Conservation (phyloP, 2,797 vertebrate genomes). For the Xenopus petersii region DNA sequence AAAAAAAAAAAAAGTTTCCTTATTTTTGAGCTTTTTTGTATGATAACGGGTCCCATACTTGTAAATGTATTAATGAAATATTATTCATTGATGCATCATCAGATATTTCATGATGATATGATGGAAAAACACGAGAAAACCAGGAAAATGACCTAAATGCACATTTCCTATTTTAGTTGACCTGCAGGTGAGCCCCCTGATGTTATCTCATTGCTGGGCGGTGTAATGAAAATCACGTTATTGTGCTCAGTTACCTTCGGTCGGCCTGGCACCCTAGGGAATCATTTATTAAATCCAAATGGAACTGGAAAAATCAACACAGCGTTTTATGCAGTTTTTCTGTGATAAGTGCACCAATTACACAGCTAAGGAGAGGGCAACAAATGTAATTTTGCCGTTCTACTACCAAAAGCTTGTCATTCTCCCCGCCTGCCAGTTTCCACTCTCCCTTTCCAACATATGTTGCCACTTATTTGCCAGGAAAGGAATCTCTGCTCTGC, state of each 20-base stretch:
- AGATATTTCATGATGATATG: conserved; percentile 24
- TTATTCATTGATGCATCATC: not conserved
- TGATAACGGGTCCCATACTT: too few relatives aligned
- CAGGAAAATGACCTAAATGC: conserved; percentile 17
- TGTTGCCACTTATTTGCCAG: conserved; percentile 77
- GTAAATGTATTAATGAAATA: too few relatives aligned
- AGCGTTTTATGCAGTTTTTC: conserved; percentile 1
- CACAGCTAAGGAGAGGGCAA: conserved; percentile 59
- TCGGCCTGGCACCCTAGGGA: conserved; percentile 11
- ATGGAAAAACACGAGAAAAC: conserved; percentile 37
- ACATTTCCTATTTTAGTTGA: conserved; percentile 28
- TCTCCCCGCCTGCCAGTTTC: conserved; percentile 57
- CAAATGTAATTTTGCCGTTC: conserved; percentile 63
- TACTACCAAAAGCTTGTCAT: conserved; percentile 68
- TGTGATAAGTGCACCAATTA: conserved; percentile 59
- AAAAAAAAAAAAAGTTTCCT: too few relatives aligned
- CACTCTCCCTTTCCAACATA: conserved; percentile 71
- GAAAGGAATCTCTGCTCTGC: conserved; percentile 71
- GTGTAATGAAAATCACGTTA: conserved; percentile 18
- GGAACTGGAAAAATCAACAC: conserved; percentile 5
- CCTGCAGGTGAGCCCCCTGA: conserved; percentile 37
- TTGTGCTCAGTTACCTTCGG: not conserved
- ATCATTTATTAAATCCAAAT: conserved; percentile 14
- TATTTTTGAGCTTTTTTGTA: too few relatives aligned
- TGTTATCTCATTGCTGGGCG: conserved; percentile 24